Base-by-base conservation (phyloP, 2,797 vertebrate species). In the Rhynchonycteris naso region DNA sequence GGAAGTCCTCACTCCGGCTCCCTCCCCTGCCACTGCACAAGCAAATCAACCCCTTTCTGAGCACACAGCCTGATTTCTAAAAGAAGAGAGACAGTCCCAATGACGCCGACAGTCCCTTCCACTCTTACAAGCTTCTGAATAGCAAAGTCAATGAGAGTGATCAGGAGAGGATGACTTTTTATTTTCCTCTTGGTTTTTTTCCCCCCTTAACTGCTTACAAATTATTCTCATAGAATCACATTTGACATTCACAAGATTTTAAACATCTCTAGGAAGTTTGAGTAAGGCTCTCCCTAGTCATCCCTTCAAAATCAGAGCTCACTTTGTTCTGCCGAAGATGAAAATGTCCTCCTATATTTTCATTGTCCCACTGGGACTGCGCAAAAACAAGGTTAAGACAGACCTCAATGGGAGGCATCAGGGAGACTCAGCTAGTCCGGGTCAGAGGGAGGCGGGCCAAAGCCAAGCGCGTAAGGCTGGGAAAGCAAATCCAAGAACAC, bases 181-280 rank as follows among this genome's bases (percentile, higher is more conserved):
- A 75, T 71, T 89, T 76, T 52, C 66, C 18, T 71, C 71, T 58
- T 15, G 19, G 5, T 6, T 63, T 80, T 87, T 80, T 47, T 13
- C 38, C 4, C 2, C 2, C 0, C 50, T 21, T 28, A 68, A 22
- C 16, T 47, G 4, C 21, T 69, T 81, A 95, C 5, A 89, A 92
- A 66, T 80, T 71, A 90, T 47, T n/a, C 22, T 75, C 74, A 86
- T 7, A 68, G 30, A 15, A 61, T 79, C 33, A 76, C 75, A 88
- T 76, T 89, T 89, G 85, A 91, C 58, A 79, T 56, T 88, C 12
- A 26, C n/a, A 19, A n/a, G 69, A 90, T 43, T 78, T 75, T 68
- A 58, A n/a, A 80, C 24, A 89, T 78, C n/a, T 87, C 71, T 56
- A 74, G 7, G 52, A 92, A 89, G 35, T 28, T 21, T 59, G 12